Base-by-base conservation (phyloP, 2,797 vertebrate species). In the Sebastes diploproa region DNA sequence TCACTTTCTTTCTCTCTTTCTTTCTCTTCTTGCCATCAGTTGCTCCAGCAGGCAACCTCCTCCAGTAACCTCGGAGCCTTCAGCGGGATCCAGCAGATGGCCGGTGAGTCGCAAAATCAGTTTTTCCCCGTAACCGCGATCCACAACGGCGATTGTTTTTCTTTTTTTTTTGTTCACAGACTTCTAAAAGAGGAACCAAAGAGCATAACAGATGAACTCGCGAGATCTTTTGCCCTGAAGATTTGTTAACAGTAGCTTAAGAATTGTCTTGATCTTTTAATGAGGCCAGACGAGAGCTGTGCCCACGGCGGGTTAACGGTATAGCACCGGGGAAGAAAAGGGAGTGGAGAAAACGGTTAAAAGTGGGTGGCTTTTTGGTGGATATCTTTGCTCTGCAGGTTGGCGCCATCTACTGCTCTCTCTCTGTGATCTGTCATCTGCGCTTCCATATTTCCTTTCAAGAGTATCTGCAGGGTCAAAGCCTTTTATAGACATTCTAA, bases 11-110 rank as follows among this genome's bases (percentile, higher is more conserved):
- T 81, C 64, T 77, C 38, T 9, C 27, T n/a, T 29, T 77, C 27
- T 20, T 4, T 61, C 70, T 54, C 1, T 72, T 80, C 56, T 67
- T 30, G 72, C 80, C 94, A 97, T 88, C 95, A 99, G 97, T 95
- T 99, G 86, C 97, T 99, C 69, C 98, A 99, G 95, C 98, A 99
- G 94, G 98, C 98, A 34, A 97, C 97, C 83, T 97, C 98, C 93
- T 97, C 97, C 94, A 96, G 97, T 94, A 99, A 97, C 96, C 97
- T 96, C 90, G 97, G 93, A 95, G 97, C 95, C 96, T 99, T 96
- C 98, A 98, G 95, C 95, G 98, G 95, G 97, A 99, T 99, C 96
- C 98, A 99, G 94, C 98, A 99, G 96, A 99, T 99, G 97, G 98
- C 97, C 87, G 98, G 98, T 99, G 92, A 97, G 97, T 93, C 85